Evolutionary conservation across 2,797 vertebrate species (phyloP).

Genomic region (Sebastolobus altivelis): DNA sequence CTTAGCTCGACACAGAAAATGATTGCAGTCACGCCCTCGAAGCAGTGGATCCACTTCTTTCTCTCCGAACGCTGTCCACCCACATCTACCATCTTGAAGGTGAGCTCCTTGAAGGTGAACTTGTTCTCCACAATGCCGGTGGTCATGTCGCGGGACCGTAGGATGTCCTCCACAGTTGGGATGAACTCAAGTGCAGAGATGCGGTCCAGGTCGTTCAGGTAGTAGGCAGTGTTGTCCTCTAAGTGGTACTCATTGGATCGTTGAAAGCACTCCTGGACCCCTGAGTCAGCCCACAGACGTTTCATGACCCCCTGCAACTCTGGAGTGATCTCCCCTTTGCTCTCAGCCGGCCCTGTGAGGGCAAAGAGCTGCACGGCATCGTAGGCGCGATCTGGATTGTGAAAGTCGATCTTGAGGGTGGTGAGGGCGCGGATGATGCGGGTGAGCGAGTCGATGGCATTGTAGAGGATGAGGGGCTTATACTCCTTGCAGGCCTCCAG

Average conservation of each 20-base stretch:
- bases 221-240: constrained; percentile 99
- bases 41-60: constrained; percentile 99
- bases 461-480: constrained; percentile 98
- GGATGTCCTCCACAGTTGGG: constrained; percentile 98
- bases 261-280: constrained; percentile 97
- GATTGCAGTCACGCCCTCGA: constrained; percentile 99
- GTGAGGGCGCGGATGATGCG: constrained; percentile 97
- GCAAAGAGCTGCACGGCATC: constrained; percentile 98
- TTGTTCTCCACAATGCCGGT: constrained; percentile 99
- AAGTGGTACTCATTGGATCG: constrained; percentile 99
- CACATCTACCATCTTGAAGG: constrained; percentile 99
- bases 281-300: constrained; percentile 94
- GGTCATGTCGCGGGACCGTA: constrained; percentile 99
- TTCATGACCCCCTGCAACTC: constrained; percentile 98
- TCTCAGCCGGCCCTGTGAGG: constrained; percentile 96
- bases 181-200: constrained; percentile 95
- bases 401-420: constrained; percentile 97
- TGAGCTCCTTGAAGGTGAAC: constrained; percentile 99
- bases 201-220: constrained; percentile 97
- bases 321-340: constrained; percentile 97
- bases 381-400: constrained; percentile 96
- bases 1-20: constrained; percentile 99
- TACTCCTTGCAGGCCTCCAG: constrained; percentile 99
- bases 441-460: constrained; percentile 98
- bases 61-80: constrained; percentile 98